Conservation (phyloP, 2,797 vertebrate genomes). For the Tarsius wallacei region DNA sequence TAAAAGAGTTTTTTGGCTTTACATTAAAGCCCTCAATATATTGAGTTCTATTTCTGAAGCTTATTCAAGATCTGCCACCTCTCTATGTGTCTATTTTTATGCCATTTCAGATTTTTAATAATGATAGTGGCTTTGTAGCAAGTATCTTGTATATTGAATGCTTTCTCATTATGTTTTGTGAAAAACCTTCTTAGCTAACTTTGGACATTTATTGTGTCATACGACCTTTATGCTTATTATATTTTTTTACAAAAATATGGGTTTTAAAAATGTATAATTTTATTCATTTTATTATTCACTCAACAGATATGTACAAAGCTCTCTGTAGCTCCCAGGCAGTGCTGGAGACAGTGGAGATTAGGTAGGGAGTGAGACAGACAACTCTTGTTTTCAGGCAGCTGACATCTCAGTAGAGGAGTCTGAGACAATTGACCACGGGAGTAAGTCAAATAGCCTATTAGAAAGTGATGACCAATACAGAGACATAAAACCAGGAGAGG, state of each 20-base stretch:
- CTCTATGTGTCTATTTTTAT: not conserved
- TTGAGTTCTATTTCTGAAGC: not conserved
- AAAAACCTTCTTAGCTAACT: not conserved
- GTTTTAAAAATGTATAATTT: not conserved
- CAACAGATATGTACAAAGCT: rapidly evolving
- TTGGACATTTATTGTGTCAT: not conserved
- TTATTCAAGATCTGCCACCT: not conserved
- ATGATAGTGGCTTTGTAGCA: not conserved
- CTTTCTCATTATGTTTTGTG: not conserved
- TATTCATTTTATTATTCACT: not conserved
- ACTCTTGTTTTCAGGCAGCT: rapidly evolving
- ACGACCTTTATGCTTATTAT: not conserved
- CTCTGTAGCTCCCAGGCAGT: not conserved
- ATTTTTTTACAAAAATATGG: not conserved
- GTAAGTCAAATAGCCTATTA: rapidly evolving
- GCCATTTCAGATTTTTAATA: not conserved
- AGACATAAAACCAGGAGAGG: rapidly evolving
- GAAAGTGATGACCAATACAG: rapidly evolving
- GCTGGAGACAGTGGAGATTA: rapidly evolving
- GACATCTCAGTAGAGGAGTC: rapidly evolving
- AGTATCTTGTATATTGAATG: not conserved
- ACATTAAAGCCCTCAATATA: not conserved
- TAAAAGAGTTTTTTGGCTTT: not conserved
- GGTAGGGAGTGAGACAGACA: too few species aligned
- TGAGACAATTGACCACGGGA: rapidly evolving